Evolutionary conservation across 2,797 vertebrate species (phyloP).

Genomic region (Morelia viridis): DNA sequence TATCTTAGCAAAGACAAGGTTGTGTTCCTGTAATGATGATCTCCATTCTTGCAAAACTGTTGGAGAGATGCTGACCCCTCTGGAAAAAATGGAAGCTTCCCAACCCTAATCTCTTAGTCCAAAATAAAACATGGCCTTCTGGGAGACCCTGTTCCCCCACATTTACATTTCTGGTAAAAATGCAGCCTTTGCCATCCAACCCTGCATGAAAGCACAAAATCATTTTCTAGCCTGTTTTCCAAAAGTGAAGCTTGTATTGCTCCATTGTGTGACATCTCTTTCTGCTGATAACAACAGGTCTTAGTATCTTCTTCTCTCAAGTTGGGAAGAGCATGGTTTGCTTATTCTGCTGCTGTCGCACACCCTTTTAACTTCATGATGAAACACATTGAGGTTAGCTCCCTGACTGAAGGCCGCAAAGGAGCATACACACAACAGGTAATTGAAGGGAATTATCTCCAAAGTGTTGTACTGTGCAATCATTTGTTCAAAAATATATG

Average conservation of each 20-base stretch:
- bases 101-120: neutral
- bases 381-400: constrained; percentile 71
- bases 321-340: constrained; percentile 60
- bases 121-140: neutral
- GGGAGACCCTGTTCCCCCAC: neutral
- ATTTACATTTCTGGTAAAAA: neutral
- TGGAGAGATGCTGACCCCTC: neutral
- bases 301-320: constrained; percentile 72
- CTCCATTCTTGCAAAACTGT: neutral
- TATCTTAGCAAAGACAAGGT: neutral
- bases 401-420: constrained; percentile 62
- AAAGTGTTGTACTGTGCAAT: neutral
- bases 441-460: constrained; percentile 10
- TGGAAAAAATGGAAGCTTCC: neutral
- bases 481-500: neutral
- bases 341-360: constrained; percentile 68
- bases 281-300: constrained; percentile 68
- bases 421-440: constrained; percentile 75
- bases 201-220: neutral
- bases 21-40: neutral
- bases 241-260: neutral
- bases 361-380: constrained; percentile 78
- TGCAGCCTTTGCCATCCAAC: neutral
- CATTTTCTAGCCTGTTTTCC: neutral
- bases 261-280: constrained; percentile 25